phyloP scores from a whole-genome alignment of 1,140 invertebrate genomes.

The Bombus ignitus region DNA sequence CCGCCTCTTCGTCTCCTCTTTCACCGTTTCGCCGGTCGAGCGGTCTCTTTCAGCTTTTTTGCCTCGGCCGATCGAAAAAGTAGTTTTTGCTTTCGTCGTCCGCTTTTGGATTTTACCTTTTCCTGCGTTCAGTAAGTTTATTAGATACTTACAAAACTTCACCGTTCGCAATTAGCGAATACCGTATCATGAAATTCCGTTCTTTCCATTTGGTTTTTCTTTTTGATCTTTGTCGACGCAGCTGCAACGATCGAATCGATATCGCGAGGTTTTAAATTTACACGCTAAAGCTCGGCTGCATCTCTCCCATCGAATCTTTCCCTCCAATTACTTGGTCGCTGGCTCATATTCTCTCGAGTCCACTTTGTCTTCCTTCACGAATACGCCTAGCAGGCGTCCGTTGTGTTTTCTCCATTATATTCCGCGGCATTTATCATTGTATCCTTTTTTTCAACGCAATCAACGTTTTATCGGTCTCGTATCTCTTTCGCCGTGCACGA shows the following conservation, averaged over 20 bases:
- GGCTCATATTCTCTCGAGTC: conserved; percentile 29
- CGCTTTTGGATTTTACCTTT: neutral
- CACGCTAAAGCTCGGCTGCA: neutral
- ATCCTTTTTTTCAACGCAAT: conserved; percentile 64
- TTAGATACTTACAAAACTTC: neutral
- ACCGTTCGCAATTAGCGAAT: neutral
- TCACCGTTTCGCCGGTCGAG: neutral
- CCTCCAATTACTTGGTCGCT: conserved; percentile 29
- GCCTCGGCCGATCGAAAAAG: neutral
- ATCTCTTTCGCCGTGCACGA: conserved; percentile 59
- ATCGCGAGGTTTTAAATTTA: neutral
- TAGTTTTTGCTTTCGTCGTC: neutral
- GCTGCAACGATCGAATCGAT: conserved; percentile 1
- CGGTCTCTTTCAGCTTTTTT: conserved; percentile 41
- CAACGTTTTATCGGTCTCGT: conserved; percentile 67
- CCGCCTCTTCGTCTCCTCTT: conserved; percentile 2
- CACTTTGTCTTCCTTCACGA: conserved; percentile 43
- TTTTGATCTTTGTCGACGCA: neutral
- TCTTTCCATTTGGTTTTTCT: too few relatives aligned
- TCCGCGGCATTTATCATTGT: conserved; percentile 63
- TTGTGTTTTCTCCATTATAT: conserved; percentile 48
- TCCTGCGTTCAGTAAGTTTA: neutral
- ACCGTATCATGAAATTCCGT: neutral
- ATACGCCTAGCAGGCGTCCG: conserved; percentile 16
- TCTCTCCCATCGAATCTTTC: conserved; percentile 6